Conservation (phyloP, 2,797 vertebrate genomes). For the Microhierax caerulescens region DNA sequence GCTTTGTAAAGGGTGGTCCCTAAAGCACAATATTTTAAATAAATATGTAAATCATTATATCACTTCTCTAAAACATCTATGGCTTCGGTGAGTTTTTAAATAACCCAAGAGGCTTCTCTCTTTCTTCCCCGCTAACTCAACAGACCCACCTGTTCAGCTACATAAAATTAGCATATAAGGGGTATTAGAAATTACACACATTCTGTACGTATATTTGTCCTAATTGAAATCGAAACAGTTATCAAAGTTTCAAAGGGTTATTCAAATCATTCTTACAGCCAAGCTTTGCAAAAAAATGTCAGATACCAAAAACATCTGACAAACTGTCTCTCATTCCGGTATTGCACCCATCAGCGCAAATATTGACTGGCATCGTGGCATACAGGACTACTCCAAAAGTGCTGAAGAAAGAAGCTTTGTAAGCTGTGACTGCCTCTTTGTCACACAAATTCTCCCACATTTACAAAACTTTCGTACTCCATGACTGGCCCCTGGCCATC, state of each 20-base stretch:
- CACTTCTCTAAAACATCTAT: constrained; percentile 72
- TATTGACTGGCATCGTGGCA: neutral
- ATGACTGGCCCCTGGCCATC: neutral
- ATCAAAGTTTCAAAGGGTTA: constrained; percentile 54
- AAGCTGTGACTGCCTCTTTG: neutral
- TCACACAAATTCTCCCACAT: neutral
- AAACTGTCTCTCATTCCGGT: neutral
- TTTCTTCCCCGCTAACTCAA: constrained; percentile 40
- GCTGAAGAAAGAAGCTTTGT: neutral
- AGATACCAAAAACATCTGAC: neutral
- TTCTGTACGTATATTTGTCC: neutral
- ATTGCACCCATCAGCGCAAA: neutral
- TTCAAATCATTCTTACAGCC: constrained; percentile 20
- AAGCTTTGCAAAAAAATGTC: neutral
- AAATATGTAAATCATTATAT: constrained; percentile 77
- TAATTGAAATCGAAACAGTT: neutral
- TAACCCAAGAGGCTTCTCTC: constrained; percentile 65
- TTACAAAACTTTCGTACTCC: neutral
- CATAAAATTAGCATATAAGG: constrained; percentile 54
- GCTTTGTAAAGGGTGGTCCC: constrained; percentile 56
- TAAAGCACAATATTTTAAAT: constrained; percentile 69
- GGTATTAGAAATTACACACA: constrained; percentile 23
- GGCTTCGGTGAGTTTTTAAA: constrained; percentile 72
- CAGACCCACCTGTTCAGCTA: constrained; percentile 68
- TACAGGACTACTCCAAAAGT: neutral